Percentiles rank a stretch among this genome's conserved stretches.
Evolutionary conservation across 2,888 invertebrate genomes (phyloP).

Genomic region (Laspeyria flexula): DNA sequence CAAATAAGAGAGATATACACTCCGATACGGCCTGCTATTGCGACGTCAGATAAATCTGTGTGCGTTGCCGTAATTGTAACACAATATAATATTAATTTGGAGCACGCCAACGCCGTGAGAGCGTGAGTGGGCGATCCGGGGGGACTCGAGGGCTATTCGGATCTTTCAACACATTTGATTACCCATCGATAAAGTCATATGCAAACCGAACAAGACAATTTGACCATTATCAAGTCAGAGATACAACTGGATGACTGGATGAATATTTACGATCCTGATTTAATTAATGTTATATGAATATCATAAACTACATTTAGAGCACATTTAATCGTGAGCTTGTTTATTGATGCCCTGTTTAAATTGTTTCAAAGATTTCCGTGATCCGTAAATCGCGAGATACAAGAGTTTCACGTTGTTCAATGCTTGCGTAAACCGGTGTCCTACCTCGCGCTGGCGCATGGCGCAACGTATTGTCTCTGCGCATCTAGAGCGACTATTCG

Average conservation of each 20-base stretch:
- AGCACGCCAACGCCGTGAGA: constrained; percentile 63
- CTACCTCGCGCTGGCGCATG: constrained; percentile 48
- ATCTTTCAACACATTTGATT: constrained; percentile 53
- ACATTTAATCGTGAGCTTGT: constrained; percentile 30
- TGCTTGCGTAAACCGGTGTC: constrained; percentile 53
- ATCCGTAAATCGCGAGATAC: constrained; percentile 56
- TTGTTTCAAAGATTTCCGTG: constrained; percentile 50
- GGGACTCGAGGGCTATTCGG: constrained; percentile 47
- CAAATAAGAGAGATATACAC: constrained; percentile 57
- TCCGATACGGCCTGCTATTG: constrained; percentile 54
- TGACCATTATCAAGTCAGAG: background rate
- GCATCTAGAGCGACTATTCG: constrained; percentile 70
- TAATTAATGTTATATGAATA: background rate
- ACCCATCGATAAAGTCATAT: constrained; percentile 46
- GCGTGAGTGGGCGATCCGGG: constrained; percentile 53
- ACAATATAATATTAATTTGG: constrained; percentile 71
- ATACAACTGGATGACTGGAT: background rate
- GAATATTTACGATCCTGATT: background rate
- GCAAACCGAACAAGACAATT: constrained; percentile 34
- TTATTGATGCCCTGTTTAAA: constrained; percentile 44
- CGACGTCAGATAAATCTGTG: constrained; percentile 57
- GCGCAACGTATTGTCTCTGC: constrained; percentile 67
- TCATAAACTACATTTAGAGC: constrained; percentile 13
- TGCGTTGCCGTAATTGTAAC: constrained; percentile 66
- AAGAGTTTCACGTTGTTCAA: constrained; percentile 53